Evolutionary conservation across 2,888 invertebrate species (phyloP).

Genomic region (Drosophila kuntzei): DNA sequence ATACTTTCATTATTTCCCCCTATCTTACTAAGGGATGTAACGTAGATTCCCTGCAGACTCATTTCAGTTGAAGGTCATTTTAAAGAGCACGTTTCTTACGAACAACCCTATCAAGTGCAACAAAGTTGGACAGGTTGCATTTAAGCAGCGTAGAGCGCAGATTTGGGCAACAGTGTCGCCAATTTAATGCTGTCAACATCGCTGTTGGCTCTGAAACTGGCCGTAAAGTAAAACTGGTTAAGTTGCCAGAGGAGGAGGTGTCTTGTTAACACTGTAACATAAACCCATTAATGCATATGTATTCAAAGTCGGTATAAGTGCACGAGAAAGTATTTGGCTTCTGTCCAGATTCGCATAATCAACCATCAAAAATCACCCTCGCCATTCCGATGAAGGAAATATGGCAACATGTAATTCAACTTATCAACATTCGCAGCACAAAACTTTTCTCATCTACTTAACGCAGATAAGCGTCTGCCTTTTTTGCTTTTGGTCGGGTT

Average conservation of each 20-base stretch:
- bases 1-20: neutral
- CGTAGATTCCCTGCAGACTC: neutral
- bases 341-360: conserved; percentile 53
- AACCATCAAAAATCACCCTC: neutral
- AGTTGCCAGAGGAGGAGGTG: conserved; percentile 15
- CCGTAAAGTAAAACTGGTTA: conserved; percentile 64
- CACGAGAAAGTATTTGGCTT: conserved; percentile 8
- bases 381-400: conserved; percentile 55
- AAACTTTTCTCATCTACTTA: conserved; percentile 82
- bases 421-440: conserved; percentile 74
- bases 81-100: conserved; percentile 23
- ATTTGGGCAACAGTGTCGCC: conserved; percentile 76
- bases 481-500: conserved; percentile 59
- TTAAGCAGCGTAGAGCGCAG: conserved; percentile 57
- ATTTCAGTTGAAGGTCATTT: conserved; percentile 64
- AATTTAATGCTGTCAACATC: conserved; percentile 58
- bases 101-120: conserved; percentile 57
- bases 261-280: conserved; percentile 27
- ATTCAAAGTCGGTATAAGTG: conserved; percentile 1
- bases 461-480: conserved; percentile 76
- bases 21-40: neutral
- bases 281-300: conserved; percentile 40
- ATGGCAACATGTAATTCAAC: conserved; percentile 74
- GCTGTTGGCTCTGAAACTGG: conserved; percentile 47
- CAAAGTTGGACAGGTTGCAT: conserved; percentile 72